phyloP scores from a whole-genome alignment of 2,888 invertebrate genomes.

The Caenorhabditis panamensis region DNA sequence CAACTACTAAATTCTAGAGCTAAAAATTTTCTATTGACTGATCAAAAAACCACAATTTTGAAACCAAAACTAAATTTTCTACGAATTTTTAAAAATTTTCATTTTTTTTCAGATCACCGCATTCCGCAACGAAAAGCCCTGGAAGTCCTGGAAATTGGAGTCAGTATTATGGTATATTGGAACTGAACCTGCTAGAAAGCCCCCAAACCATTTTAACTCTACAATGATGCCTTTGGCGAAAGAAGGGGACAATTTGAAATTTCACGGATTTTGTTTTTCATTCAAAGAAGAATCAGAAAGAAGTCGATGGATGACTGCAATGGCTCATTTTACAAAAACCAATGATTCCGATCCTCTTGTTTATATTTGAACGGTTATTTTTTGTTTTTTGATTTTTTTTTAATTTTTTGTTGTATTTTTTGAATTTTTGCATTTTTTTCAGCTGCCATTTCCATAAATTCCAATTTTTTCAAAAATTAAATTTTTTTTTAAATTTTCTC shows the following conservation, averaged over 20 bases:
- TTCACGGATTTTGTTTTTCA: constrained; percentile 64
- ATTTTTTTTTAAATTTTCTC: not conserved
- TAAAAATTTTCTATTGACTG: too few relatives aligned
- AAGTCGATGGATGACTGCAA: constrained; percentile 62
- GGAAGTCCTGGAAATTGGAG: constrained; percentile 72
- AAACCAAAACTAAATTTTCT: too few relatives aligned
- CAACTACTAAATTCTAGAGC: too few relatives aligned
- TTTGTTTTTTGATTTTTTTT: constrained; percentile 1
- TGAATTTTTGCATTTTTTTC: too few relatives aligned
- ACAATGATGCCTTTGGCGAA: constrained; percentile 38
- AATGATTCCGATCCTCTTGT: constrained; percentile 63
- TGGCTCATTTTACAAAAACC: constrained; percentile 54
- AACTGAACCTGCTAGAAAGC: constrained; percentile 68
- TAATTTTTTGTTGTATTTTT: not conserved
- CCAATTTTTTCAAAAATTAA: too few relatives aligned
- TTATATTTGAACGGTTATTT: constrained; percentile 56
- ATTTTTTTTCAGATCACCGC: constrained; percentile 58
- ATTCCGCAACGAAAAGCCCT: constrained; percentile 66
- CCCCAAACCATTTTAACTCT: constrained; percentile 47
- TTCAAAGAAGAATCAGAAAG: constrained; percentile 61
- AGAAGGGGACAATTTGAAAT: constrained; percentile 2
- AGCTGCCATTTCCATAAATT: too few relatives aligned
- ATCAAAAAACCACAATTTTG: too few relatives aligned
- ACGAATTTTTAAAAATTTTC: too few relatives aligned
- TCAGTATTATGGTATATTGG: constrained; percentile 76